Evolutionary conservation across 2,888 invertebrate species (phyloP), one percentile per base, ranked within the genome.

Genomic region (Harpalus rubripes): DNA sequence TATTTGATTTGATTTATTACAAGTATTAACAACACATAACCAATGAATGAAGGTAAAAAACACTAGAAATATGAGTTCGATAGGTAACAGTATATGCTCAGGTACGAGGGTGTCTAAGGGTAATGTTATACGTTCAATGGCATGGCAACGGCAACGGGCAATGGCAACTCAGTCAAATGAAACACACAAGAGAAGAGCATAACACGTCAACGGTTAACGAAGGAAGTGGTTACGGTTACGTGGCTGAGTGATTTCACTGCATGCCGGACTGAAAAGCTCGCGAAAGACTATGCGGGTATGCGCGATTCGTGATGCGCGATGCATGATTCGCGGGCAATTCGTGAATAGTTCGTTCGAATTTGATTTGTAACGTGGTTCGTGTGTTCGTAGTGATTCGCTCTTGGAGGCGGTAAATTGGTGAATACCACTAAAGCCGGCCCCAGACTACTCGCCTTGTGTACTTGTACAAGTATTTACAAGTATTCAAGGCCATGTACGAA

Each of bases 101-200:
- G 85, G 85, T 85, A 85, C 85, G 32, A 85, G 85, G 85, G 85
- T 85, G 41, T 85, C 85, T 85, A 85, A 85, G 85, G 85, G 79
- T 85, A 80, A 76, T 76, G 61, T 74, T 61, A 76, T 58, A 82
- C 74, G 72, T 32, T 74, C 32, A 32, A 32, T 32, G 32, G 32
- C 32, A 32, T 32, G 32, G 32, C 32, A 32, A 32, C 32, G 32
- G 32, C 32, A 32, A 32, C 5, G 32, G 32, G 32, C 32, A 32
- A 32, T 32, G 26, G 82, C 82, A 41, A 78, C 78, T 63, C 65
- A 84, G 63, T 78, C 61, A 78, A 78, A 78, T 65, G n/a, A 44
- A 84, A 78, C 83, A 83, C 84, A 81, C 81, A 32, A 32, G 32
- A 32, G 41, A 63, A 68, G 26, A 59, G 81, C 18, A 44, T 22